A percentile compares a stretch with the other conserved stretches of the same genome.
Conservation (phyloP, 2,888 invertebrate species). For the Villa cingulata region DNA sequence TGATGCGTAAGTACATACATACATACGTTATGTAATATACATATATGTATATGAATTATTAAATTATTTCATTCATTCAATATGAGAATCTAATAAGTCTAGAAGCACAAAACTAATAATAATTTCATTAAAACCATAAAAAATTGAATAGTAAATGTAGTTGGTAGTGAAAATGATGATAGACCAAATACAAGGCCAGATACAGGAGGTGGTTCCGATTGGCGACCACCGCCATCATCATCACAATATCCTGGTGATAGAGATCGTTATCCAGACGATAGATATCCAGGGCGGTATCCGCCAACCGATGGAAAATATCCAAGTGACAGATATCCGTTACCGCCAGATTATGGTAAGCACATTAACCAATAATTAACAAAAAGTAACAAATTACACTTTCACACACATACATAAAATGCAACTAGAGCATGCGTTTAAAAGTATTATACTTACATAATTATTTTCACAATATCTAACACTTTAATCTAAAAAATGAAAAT, state of each 20-base stretch:
- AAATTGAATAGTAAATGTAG: constrained; percentile 32
- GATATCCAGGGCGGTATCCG: constrained; percentile 29
- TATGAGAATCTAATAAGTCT: too few species aligned
- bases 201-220: constrained; percentile 21
- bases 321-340: constrained; percentile 28
- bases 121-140: constrained; percentile 4
- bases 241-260: constrained; percentile 25
- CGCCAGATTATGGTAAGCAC: constrained; percentile 7
- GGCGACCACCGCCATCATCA: constrained; percentile 20
- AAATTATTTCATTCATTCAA: too few species aligned
- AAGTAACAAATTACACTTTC: neutral
- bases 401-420: neutral
- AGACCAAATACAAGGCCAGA: constrained; percentile 22
- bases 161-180: constrained; percentile 28
- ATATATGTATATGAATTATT: too few species aligned
- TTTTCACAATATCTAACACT: neutral
- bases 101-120: neutral
- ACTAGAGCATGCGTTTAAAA: too few species aligned
- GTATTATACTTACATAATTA: neutral
- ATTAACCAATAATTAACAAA: neutral
- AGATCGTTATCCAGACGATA: constrained; percentile 33
- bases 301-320: constrained; percentile 22
- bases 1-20: constrained; percentile 89
- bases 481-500: neutral
- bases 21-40: too few species aligned